phyloP scores from a whole-genome alignment of 1,140 invertebrate genomes.

The Mizuhopecten yessoensis region DNA sequence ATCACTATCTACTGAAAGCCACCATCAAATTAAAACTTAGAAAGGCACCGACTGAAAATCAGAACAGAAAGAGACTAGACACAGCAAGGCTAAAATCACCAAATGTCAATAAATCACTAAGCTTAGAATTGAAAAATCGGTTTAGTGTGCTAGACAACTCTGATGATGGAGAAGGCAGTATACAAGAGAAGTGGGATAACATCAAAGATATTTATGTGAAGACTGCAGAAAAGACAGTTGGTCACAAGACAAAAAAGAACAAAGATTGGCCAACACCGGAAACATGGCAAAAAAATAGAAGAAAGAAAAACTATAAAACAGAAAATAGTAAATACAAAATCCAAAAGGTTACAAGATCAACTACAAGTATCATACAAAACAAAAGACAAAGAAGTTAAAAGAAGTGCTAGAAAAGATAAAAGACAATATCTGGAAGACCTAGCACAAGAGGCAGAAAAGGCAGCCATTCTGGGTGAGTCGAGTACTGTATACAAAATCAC shows the following conservation, averaged over 20 bases:
- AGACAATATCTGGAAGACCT: constrained; percentile 1
- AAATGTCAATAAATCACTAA: neutral
- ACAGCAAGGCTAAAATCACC: neutral
- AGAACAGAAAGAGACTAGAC: constrained; percentile 11
- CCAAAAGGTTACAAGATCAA: constrained; percentile 48
- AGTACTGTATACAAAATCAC: constrained; percentile 45
- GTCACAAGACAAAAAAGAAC: constrained; percentile 36
- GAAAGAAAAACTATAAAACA: constrained; percentile 42
- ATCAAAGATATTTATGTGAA: constrained; percentile 28
- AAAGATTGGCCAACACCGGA: constrained; percentile 41
- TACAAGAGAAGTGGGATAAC: constrained; percentile 17
- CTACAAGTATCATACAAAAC: constrained; percentile 33
- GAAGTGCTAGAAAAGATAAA: constrained; percentile 46
- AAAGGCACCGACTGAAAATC: constrained; percentile 18
- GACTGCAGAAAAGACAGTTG: constrained; percentile 19
- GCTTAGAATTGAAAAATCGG: constrained; percentile 36
- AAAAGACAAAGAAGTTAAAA: constrained; percentile 50
- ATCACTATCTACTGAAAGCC: constrained; percentile 37
- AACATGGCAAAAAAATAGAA: constrained; percentile 43
- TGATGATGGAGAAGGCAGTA: neutral
- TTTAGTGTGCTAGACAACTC: constrained; percentile 39
- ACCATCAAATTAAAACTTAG: constrained; percentile 43
- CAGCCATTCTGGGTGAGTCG: neutral
- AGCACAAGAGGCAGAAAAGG: constrained; percentile 31
- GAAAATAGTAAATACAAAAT: constrained; percentile 47